Conservation (phyloP, 2,888 invertebrate genomes). For the Drosophila nr. perissopoda region DNA sequence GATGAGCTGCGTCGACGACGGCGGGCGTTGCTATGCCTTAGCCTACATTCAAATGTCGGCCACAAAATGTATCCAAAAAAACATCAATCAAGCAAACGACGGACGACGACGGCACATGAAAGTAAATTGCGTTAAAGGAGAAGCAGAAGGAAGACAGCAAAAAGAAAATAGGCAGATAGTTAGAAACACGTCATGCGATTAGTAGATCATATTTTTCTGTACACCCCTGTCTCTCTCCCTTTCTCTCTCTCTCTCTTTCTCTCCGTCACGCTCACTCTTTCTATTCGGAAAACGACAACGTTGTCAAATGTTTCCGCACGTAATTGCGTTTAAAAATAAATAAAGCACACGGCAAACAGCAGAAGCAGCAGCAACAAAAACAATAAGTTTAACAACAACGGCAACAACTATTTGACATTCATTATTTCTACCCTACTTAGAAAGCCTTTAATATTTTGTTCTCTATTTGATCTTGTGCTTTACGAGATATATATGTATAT, state of each 20-base stretch:
- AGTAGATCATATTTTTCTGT: constrained; percentile 65
- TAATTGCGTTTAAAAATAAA: constrained; percentile 79
- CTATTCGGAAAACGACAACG: constrained; percentile 57
- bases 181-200: constrained; percentile 54
- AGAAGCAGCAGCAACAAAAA: constrained; percentile 18
- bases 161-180: constrained; percentile 27
- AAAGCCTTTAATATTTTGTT: constrained; percentile 16
- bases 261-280: constrained; percentile 25
- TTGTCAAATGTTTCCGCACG: constrained; percentile 51
- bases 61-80: constrained; percentile 60
- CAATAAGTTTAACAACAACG: constrained; percentile 16
- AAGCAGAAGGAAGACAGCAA: background rate
- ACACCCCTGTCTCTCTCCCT: constrained; percentile 15
- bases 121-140: constrained; percentile 37
- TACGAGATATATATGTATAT: background rate
- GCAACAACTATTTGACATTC: constrained; percentile 41
- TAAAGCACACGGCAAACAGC: constrained; percentile 39
- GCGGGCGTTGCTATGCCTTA: constrained; percentile 53
- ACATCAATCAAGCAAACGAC: constrained; percentile 70
- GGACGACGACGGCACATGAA: constrained; percentile 50
- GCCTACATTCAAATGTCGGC: constrained; percentile 66
- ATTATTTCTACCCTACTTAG: constrained; percentile 17
- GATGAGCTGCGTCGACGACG: constrained; percentile 54
- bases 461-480: constrained; percentile 1
- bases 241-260: constrained; percentile 35